These are phyloP conservation scores for Coremacera marginata DNA, from an alignment of 2,888 invertebrate genomes.

Conservation along the genomic window DNA sequence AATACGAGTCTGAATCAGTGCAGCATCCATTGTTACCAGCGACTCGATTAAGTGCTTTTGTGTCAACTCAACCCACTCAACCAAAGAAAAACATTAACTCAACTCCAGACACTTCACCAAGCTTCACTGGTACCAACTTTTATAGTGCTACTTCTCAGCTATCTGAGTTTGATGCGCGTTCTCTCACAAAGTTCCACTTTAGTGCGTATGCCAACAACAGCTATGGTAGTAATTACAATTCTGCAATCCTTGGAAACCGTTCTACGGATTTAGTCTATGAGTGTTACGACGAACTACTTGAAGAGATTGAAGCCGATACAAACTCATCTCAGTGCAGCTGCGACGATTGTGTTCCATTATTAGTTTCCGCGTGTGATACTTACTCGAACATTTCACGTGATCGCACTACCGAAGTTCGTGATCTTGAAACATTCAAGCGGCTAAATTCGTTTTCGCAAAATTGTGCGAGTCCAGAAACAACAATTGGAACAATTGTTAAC, in stretches of 20 bases:
- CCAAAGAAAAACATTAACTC: conserved; percentile 34
- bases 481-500: conserved; percentile 47
- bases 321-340: conserved; percentile 46
- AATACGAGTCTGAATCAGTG: neutral
- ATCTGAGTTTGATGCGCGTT: conserved; percentile 64
- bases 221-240: conserved; percentile 50
- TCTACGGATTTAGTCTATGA: conserved; percentile 47
- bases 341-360: conserved; percentile 42
- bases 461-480: neutral
- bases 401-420: neutral
- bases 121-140: neutral
- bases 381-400: neutral
- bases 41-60: conserved; percentile 47
- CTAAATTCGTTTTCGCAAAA: neutral
- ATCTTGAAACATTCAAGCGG: neutral
- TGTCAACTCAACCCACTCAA: conserved; percentile 45
- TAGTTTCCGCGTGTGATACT: conserved; percentile 17
- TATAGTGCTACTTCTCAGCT: conserved; percentile 32
- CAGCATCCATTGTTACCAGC: neutral
- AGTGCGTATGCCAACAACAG: neutral
- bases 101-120: conserved; percentile 25
- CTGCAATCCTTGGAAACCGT: conserved; percentile 27
- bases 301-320: conserved; percentile 14
- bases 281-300: conserved; percentile 65
- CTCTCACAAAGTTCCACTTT: conserved; percentile 56